Base-by-base conservation (phyloP, 2,797 vertebrate genomes). In the Australoheros facetus region DNA sequence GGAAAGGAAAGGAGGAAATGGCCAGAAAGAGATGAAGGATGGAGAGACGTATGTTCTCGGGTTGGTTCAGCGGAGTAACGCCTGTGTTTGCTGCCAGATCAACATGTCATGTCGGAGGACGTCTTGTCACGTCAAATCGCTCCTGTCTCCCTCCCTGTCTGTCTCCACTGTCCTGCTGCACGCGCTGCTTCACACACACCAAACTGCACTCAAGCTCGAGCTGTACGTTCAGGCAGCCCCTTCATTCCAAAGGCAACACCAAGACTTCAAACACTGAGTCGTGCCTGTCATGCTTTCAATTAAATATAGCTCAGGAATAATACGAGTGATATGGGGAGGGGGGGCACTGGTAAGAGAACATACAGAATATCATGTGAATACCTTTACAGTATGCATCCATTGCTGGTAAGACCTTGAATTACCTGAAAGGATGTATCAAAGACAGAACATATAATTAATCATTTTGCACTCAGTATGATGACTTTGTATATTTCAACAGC, bases 381-480 rank as follows among this genome's bases (percentile, higher is more conserved):
- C 98, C 97, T 99, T 98, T 71, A 99, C 97, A 56, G 97, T 97
- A 75, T 97, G 93, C 90, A 98, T 95, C 98, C 98, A 99, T 3
- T 99, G 97, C 81, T 99, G 98, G 64, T 99, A 98, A 13, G 97
- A 97, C 87, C 95, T 96, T 3, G 96, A 95, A 91, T 96, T 99
- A 93, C 97, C 98, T 99, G 93, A 87, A 95, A 66, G 79, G 72
- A 77, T 11, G 54, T 5, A 83, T 5, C 62, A 79, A 81, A 87
- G 51, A 87, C 45, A 84, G 59, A 30, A 86, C 77, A 75, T 14
- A 85, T 80, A 55, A 88, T 91, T 51, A 85, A 85, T 84, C 42
- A 89, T 69, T 70, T 66, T 42, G 60, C 32, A 77, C 71, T 81
- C 59, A 12, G 73, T n/a, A 73, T 12, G 70, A 71, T 42, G 77